Evolutionary conservation across 2,888 invertebrate species (phyloP), one percentile per base, ranked within the genome.

Genomic region (Drosophila tanythrix): DNA sequence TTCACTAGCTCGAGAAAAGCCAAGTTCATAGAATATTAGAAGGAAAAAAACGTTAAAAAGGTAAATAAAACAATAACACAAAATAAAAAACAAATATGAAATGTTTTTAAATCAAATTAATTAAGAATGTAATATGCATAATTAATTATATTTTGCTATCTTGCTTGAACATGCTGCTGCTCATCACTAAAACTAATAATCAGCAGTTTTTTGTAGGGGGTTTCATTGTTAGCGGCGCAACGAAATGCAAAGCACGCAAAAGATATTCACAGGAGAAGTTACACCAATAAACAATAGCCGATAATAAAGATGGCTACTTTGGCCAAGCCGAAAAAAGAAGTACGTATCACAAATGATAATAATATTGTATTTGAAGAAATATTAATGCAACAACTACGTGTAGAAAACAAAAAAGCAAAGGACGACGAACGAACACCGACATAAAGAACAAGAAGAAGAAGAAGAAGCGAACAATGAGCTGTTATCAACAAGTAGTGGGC

Each of bases 261-360:
- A 56, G 15, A 5, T 29, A 36, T 29, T 21, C 27, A 25, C 31
- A 55, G 18, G 35, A 5, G 25, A 52, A 64, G n/a, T 38, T 31
- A 8, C 13, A 15, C 6, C 38, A 38, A 64, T 38, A 61, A 27
- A 13, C 21, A 25, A 66, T 63, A 61, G n/a, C 18, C 21, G 27
- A 35, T 27, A 48, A 46, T 15, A 59, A 83, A 75, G 69, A 93
- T 93, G 93, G 93, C 93, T 50, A 93, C 93, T 31, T 83, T 93
- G 75, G 91, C 90, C 21, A 93, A 91, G 69, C 91, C 93, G 21
- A 92, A 91, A 80, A 91, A 89, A 65, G 85, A 85, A 81, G 93
- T 93, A 88, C 78, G 74, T 67, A 68, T 36, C n/a, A 11, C 31
- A 13, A 29, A 10, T n/a, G 6, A 25, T 18, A 46, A 38, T 38